Percentiles rank a stretch among this genome's conserved stretches.
Conservation (phyloP, 2,797 vertebrate genomes). For the Hemitrygon akajei region DNA sequence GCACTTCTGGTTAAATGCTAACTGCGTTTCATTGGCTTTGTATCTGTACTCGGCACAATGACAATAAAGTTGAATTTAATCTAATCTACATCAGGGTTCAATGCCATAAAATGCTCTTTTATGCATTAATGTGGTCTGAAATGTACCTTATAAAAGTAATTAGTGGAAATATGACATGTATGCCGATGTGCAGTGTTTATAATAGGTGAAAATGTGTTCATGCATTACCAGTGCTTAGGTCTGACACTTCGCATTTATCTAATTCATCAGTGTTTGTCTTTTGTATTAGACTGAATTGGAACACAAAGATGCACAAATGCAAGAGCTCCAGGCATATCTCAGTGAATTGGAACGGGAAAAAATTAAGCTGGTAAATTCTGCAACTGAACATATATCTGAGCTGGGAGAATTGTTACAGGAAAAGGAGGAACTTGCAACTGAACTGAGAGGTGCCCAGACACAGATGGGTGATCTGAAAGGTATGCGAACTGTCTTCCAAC, state of each 20-base stretch:
- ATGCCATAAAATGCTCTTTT: background rate
- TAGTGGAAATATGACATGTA: background rate
- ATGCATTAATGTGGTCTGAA: background rate
- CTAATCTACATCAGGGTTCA: background rate
- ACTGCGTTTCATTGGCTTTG: too few relatives aligned
- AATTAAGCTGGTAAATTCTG: constrained; percentile 48
- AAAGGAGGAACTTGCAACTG: constrained; percentile 56
- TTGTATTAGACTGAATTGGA: constrained; percentile 25
- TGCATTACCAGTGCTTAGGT: background rate
- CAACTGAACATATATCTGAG: constrained; percentile 50
- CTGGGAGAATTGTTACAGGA: constrained; percentile 58
- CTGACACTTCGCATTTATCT: background rate
- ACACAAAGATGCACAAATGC: constrained; percentile 16
- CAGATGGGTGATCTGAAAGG: constrained; percentile 21
- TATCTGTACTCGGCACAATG: too few relatives aligned
- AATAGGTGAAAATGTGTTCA: background rate
- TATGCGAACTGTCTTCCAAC: background rate
- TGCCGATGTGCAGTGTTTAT: background rate
- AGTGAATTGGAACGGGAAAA: constrained; percentile 56
- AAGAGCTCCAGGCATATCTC: constrained; percentile 42
- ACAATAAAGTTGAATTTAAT: too few relatives aligned
- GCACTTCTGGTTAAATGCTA: too few relatives aligned
- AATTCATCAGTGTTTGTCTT: background rate
- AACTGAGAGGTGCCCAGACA: constrained; percentile 3
- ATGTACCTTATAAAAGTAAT: background rate